Percentiles rank a stretch among this genome's conserved stretches.
These are phyloP conservation scores for Mesocricetus auratus DNA, from an alignment of 2,113 vertebrate genomes.

Conservation along the genomic window DNA sequence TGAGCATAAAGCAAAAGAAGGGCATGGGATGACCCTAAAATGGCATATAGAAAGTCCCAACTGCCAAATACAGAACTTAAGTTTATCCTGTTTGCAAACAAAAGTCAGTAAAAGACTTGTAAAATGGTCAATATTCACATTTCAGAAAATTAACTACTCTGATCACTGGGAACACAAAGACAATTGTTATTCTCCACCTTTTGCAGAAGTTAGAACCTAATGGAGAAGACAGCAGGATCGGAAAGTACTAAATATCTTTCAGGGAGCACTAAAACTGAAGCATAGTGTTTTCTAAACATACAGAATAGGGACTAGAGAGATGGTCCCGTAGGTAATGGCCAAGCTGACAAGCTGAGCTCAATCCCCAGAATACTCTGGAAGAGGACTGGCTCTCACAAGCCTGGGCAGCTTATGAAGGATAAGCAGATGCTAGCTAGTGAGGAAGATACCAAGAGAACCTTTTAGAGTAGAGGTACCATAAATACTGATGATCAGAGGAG, in stretches of 20 bases:
- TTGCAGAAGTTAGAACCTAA: neutral
- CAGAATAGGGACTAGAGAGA: neutral
- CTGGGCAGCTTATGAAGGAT: neutral
- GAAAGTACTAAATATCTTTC: neutral
- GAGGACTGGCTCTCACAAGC: neutral
- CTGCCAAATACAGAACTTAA: neutral
- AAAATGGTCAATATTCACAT: neutral
- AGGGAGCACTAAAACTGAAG: neutral
- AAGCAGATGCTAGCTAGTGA: neutral
- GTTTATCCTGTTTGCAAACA: neutral
- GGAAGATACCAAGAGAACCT: neutral
- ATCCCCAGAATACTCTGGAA: neutral
- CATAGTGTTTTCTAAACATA: neutral
- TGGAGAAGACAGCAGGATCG: neutral
- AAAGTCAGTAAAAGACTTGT: neutral
- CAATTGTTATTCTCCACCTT: neutral
- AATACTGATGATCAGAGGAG: neutral
- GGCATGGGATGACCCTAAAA: neutral
- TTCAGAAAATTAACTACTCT: neutral
- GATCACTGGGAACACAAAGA: neutral
- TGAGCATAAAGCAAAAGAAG: neutral
- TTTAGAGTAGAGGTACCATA: neutral
- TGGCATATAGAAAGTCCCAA: neutral
- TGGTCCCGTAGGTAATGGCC: neutral
- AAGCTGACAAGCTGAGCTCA: neutral